Evolutionary conservation across 2,797 vertebrate species (phyloP).

Genomic region (Sitta carolinensis): DNA sequence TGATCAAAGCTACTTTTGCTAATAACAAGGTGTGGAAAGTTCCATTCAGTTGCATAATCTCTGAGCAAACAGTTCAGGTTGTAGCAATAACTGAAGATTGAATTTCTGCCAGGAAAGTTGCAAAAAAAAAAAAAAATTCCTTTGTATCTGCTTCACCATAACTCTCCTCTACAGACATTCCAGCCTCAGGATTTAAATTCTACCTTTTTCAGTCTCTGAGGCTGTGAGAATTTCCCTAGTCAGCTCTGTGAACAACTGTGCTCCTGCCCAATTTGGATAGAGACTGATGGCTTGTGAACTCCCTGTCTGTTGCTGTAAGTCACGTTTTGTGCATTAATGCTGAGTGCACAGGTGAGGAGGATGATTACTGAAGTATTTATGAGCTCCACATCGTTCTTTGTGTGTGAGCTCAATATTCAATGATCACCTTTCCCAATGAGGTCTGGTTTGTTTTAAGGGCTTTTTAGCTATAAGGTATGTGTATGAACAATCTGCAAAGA

Average conservation of each 20-base stretch:
- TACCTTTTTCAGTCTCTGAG: not conserved
- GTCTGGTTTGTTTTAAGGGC: not conserved
- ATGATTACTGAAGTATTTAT: not conserved
- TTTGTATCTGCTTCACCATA: not conserved
- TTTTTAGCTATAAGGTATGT: not conserved
- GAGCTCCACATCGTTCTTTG: not conserved
- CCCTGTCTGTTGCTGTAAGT: not conserved
- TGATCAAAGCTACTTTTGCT: not conserved
- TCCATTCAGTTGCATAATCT: not conserved
- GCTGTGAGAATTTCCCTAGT: not conserved
- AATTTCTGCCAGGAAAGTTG: not conserved
- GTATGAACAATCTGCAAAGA: not conserved
- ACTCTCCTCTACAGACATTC: not conserved
- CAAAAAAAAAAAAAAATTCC: not conserved
- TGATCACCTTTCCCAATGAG: not conserved
- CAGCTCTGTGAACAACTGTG: not conserved
- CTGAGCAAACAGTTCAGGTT: not conserved
- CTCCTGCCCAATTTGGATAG: fast-evolving
- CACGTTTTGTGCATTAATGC: not conserved
- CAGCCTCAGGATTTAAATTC: not conserved
- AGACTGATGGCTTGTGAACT: not conserved
- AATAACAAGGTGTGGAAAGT: not conserved
- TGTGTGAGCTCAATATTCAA: not conserved
- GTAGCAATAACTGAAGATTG: not conserved
- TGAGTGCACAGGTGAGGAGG: not conserved